A percentile compares a stretch with the other conserved stretches of the same genome.
Evolutionary conservation across 2,797 vertebrate genomes (phyloP).

Genomic region (Cheirogaleus major): DNA sequence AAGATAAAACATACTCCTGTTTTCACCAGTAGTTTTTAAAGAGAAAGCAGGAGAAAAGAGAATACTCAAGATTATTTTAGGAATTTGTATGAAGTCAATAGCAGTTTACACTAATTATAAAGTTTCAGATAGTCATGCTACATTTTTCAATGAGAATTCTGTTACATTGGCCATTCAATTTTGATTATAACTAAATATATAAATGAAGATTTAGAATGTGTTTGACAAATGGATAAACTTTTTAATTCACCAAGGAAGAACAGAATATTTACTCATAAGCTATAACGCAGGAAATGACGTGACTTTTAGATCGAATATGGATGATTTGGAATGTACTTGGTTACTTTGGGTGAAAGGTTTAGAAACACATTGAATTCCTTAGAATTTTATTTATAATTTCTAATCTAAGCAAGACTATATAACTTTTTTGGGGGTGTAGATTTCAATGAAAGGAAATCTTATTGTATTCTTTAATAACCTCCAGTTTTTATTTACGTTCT

Average conservation of each 20-base stretch:
- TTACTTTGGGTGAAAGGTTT: conserved; percentile 21
- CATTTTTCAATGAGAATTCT: conserved; percentile 42
- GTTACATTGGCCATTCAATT: conserved; percentile 7
- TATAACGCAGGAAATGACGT: background rate
- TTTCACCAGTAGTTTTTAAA: background rate
- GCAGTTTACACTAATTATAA: conserved; percentile 14
- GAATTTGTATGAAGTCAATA: conserved; percentile 31
- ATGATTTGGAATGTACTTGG: background rate
- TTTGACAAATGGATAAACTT: conserved; percentile 26
- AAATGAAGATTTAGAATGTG: conserved; percentile 21
- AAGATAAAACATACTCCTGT: conserved; percentile 7
- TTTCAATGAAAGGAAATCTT: conserved; percentile 16
- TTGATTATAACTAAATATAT: conserved; percentile 24
- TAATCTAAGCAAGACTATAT: background rate
- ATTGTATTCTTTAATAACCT: background rate
- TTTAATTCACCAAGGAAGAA: background rate
- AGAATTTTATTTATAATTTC: conserved; percentile 35
- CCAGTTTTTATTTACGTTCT: background rate
- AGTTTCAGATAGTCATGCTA: background rate
- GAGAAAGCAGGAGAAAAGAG: background rate
- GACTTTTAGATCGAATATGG: background rate
- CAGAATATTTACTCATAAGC: background rate
- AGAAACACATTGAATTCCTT: conserved; percentile 6
- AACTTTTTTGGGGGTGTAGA: background rate
- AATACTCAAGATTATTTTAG: background rate